Evolutionary conservation across 2,888 invertebrate species (phyloP).

Genomic region (Tipula lateralis): DNA sequence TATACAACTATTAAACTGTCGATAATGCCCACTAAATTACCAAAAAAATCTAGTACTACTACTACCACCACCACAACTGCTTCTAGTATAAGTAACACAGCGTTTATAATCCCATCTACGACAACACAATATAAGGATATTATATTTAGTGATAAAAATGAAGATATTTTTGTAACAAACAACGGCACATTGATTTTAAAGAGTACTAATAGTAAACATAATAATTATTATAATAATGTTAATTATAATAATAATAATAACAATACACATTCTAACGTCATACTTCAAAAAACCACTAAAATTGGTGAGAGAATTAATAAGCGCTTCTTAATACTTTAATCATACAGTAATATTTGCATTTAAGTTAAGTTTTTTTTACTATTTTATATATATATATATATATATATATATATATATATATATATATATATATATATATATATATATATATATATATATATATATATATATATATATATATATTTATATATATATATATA

Average conservation of each 20-base stretch:
- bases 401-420: not conserved
- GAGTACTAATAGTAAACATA: not conserved
- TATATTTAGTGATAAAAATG: not conserved
- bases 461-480: too few species aligned
- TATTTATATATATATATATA: too few species aligned
- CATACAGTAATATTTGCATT: not conserved
- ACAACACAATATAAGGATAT: not conserved
- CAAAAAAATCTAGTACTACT: not conserved
- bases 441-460: too few species aligned
- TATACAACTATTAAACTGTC: not conserved
- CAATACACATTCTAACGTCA: not conserved
- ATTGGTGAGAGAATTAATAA: constrained; percentile 19
- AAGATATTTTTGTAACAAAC: not conserved
- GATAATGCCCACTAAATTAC: not conserved
- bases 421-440: not conserved
- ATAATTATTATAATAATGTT: not conserved
- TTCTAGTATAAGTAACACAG: not conserved
- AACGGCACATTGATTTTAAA: not conserved
- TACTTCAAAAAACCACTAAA: not conserved
- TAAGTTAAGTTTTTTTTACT: not conserved
- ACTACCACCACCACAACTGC: not conserved
- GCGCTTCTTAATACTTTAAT: not conserved
- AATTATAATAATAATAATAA: not conserved
- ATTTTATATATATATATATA: not conserved
- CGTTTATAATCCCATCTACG: not conserved